These are phyloP conservation scores for Dromaius novaehollandiae DNA, from an alignment of 2,113 vertebrate species.

Conservation along the genomic window DNA sequence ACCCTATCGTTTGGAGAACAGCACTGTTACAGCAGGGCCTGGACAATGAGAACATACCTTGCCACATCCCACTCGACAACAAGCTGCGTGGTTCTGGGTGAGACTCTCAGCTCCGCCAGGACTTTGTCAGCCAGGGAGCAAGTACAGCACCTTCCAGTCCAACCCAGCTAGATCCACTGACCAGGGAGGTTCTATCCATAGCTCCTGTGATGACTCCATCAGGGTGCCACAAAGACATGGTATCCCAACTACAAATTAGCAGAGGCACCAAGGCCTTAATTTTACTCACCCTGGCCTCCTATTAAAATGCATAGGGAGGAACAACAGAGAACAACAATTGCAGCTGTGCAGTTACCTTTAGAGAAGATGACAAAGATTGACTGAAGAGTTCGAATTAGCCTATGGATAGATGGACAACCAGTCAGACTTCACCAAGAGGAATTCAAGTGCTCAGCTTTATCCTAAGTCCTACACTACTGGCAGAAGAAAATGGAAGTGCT, in stretches of 20 bases:
- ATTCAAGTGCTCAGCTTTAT: not conserved
- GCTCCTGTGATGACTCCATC: not conserved
- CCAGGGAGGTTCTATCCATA: not conserved
- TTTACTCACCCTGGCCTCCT: not conserved
- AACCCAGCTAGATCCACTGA: not conserved
- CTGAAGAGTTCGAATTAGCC: not conserved
- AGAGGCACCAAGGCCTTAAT: not conserved
- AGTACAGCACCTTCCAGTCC: not conserved
- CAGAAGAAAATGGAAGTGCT: not conserved
- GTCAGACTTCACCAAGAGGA: not conserved
- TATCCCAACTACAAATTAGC: not conserved
- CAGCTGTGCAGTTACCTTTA: not conserved
- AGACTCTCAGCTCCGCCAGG: not conserved
- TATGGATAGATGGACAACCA: not conserved
- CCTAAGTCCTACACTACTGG: not conserved
- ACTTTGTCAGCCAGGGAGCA: not conserved
- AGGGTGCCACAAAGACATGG: not conserved
- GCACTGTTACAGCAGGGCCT: not conserved
- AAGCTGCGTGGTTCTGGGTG: rapidly evolving
- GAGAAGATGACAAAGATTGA: not conserved
- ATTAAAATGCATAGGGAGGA: rapidly evolving
- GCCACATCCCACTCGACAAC: not conserved
- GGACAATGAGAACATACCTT: not conserved
- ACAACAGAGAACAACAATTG: not conserved
- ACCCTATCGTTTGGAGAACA: not conserved